Evolutionary conservation across 2,888 invertebrate species (phyloP).

Genomic region (Eustalomyia histrio): DNA sequence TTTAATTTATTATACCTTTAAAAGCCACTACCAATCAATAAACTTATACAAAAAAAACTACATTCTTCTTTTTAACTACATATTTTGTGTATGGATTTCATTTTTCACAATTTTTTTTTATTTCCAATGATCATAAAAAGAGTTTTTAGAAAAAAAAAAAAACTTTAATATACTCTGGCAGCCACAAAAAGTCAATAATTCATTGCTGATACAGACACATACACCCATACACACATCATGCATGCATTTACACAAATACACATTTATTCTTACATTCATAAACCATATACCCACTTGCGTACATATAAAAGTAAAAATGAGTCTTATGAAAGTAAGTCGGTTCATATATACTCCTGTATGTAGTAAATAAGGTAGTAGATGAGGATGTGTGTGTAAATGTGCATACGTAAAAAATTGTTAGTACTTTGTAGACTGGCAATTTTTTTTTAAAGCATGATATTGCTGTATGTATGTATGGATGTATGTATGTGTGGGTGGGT

Average conservation of each 20-base stretch:
- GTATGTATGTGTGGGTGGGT: not conserved
- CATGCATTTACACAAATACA: slow-evolving; percentile 12
- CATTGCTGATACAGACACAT: slow-evolving; percentile 32
- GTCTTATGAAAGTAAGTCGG: slow-evolving; percentile 42
- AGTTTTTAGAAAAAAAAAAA: slow-evolving; percentile 33
- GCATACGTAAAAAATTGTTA: slow-evolving; percentile 43
- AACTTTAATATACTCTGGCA: slow-evolving; percentile 62
- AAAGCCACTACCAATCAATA: slow-evolving; percentile 55
- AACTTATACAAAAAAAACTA: slow-evolving; percentile 22
- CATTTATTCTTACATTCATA: slow-evolving; percentile 49
- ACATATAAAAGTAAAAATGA: slow-evolving; percentile 21
- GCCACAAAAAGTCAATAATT: slow-evolving; percentile 63
- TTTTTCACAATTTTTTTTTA: slow-evolving; percentile 35
- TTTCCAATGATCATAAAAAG: slow-evolving; percentile 43
- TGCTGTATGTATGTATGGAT: not conserved
- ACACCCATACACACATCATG: slow-evolving; percentile 3
- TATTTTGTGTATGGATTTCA: slow-evolving; percentile 12
- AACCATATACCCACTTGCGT: slow-evolving; percentile 35
- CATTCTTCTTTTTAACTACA: not conserved
- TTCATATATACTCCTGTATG: too few species aligned
- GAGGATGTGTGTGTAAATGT: slow-evolving; percentile 1
- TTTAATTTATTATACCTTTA: slow-evolving; percentile 51
- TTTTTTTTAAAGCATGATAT: slow-evolving; percentile 3
- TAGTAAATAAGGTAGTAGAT: not conserved
- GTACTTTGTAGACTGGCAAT: slow-evolving; percentile 48